These are phyloP conservation scores for Triplophysa dalaica DNA, from an alignment of 2,113 vertebrate genomes.

Conservation along the genomic window DNA sequence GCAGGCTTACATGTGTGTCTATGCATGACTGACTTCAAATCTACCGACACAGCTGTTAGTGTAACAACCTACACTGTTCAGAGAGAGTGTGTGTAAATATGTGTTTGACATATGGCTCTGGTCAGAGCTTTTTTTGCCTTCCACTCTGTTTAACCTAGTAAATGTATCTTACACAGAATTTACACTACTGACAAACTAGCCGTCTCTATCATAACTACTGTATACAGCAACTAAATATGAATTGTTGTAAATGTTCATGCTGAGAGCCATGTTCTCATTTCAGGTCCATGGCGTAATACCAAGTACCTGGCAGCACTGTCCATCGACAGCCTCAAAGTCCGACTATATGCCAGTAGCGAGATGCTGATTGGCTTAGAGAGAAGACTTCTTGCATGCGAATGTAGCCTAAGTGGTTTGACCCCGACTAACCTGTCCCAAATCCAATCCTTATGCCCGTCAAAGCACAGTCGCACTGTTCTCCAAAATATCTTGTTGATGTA, in stretches of 20 bases:
- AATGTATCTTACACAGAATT: not conserved
- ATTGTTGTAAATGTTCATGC: too few species aligned
- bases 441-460: slow-evolving; percentile 76
- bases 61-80: slow-evolving; percentile 6
- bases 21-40: not conserved
- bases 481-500: slow-evolving; percentile 26
- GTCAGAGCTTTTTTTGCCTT: not conserved
- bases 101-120: not conserved
- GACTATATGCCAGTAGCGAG: slow-evolving; percentile 66
- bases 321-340: slow-evolving; percentile 59
- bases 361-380: slow-evolving; percentile 70
- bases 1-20: slow-evolving; percentile 18
- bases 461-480: slow-evolving; percentile 30
- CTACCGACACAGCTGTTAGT: slow-evolving; percentile 1
- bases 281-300: slow-evolving; percentile 60
- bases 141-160: too few species aligned
- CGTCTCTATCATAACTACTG: too few species aligned
- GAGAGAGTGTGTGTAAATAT: not conserved
- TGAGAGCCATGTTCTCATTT: slow-evolving; percentile 26
- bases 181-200: not conserved
- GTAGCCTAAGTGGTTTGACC: slow-evolving; percentile 84
- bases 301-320: slow-evolving; percentile 61
- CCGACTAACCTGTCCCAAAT: slow-evolving; percentile 78
- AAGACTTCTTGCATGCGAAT: slow-evolving; percentile 78
- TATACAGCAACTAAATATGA: too few species aligned